These are phyloP conservation scores for Chelon auratus DNA, from an alignment of 2,797 vertebrate genomes.

Conservation along the genomic window DNA sequence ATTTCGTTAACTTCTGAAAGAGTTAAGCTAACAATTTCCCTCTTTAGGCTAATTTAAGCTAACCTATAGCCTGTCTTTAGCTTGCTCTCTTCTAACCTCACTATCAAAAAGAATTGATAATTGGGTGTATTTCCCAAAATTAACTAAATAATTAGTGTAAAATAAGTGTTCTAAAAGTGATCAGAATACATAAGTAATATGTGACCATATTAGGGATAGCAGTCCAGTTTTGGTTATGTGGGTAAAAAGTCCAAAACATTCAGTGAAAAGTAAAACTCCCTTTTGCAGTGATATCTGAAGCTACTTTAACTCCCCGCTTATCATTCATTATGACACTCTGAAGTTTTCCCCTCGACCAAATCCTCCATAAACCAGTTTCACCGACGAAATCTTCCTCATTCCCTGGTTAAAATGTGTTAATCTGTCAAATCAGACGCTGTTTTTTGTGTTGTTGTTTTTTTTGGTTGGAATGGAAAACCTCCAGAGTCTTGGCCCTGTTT, in stretches of 20 bases:
- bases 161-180: neutral
- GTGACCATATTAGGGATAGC: neutral
- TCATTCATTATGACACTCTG: neutral
- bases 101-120: neutral
- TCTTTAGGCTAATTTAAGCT: constrained; percentile 9
- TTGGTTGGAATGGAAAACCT: constrained; percentile 24
- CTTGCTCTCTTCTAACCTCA: neutral
- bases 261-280: neutral
- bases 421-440: constrained; percentile 33
- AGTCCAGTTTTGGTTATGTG: neutral
- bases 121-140: neutral
- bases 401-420: constrained; percentile 34
- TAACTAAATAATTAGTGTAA: too few species aligned
- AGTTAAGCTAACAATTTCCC: neutral
- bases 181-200: neutral
- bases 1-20: neutral
- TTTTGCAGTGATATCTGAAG: neutral
- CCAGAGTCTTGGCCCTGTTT: constrained; percentile 9
- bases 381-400: neutral
- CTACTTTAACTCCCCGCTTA: neutral
- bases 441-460: constrained; percentile 13
- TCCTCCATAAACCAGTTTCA: neutral
- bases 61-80: neutral
- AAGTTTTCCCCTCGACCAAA: constrained; percentile 5
- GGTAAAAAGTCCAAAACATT: neutral